phyloP scores from a whole-genome alignment of 2,113 vertebrate species.

The Siphamia tubifer region DNA sequence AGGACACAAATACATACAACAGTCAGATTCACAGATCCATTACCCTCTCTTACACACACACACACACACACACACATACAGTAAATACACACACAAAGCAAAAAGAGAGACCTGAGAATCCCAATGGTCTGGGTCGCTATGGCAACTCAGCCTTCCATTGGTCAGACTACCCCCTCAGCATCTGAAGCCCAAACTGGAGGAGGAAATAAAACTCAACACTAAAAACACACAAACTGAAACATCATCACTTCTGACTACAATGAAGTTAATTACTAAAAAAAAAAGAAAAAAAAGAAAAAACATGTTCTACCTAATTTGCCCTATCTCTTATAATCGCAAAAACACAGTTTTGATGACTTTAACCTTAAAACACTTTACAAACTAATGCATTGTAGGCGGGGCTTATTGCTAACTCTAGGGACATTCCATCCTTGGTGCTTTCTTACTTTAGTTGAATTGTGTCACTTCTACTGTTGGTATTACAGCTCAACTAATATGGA shows the following conservation, averaged over 20 bases:
- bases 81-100: background rate
- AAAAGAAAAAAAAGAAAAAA: too few species aligned
- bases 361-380: too few species aligned
- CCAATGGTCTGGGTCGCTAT: conserved; percentile 29
- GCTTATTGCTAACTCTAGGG: too few species aligned
- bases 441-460: background rate
- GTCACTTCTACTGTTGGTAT: too few species aligned
- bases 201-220: conserved; percentile 23
- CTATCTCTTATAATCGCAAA: too few species aligned
- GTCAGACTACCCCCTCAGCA: conserved; percentile 6
- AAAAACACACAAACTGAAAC: background rate
- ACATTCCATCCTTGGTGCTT: too few species aligned
- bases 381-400: too few species aligned
- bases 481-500: too few species aligned
- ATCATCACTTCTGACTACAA: background rate
- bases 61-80: conserved; percentile 1
- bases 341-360: too few species aligned
- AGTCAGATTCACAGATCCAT: conserved; percentile 15
- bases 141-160: conserved; percentile 37
- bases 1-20: conserved; percentile 1
- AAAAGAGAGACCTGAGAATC: conserved; percentile 30
- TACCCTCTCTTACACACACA: background rate
- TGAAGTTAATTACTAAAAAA: too few species aligned
- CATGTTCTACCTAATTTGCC: too few species aligned
- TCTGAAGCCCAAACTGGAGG: background rate